phyloP scores from a whole-genome alignment of 2,113 vertebrate species.

The Percopsis transmontana region DNA sequence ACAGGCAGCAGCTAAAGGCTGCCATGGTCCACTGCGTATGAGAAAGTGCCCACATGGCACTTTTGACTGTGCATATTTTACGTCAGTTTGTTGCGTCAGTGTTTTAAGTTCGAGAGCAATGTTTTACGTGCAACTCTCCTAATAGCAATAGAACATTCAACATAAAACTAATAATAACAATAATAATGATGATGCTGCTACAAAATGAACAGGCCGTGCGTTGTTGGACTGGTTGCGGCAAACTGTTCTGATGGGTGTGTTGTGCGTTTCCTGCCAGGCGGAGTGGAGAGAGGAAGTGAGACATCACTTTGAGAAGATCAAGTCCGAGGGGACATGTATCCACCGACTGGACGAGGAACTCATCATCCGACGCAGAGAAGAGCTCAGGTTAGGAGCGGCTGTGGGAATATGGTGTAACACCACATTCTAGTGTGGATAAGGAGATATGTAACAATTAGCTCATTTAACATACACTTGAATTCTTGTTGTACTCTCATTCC shows the following conservation, averaged over 20 bases:
- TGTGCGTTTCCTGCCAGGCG: slow-evolving; percentile 73
- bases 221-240: not conserved
- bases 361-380: slow-evolving; percentile 91
- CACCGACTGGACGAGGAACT: slow-evolving; percentile 95
- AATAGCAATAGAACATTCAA: too few species aligned
- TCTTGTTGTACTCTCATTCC: too few species aligned
- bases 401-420: not conserved
- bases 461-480: too few species aligned
- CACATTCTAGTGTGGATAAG: not conserved
- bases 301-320: slow-evolving; percentile 97
- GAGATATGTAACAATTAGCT: too few species aligned
- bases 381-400: slow-evolving; percentile 84
- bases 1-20: slow-evolving; percentile 67
- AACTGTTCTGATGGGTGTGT: not conserved
- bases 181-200: not conserved
- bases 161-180: too few species aligned
- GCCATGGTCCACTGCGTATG: slow-evolving; percentile 37
- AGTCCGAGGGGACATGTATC: slow-evolving; percentile 94
- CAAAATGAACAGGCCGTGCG: not conserved
- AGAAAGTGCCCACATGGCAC: slow-evolving; percentile 39
- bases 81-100: too few species aligned
- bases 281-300: slow-evolving; percentile 97
- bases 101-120: slow-evolving; percentile 22
- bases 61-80: slow-evolving; percentile 34
- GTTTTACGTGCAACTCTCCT: slow-evolving; percentile 3